Base-by-base conservation (phyloP, 2,888 invertebrate genomes). In the Tetrapedia diversipes region DNA sequence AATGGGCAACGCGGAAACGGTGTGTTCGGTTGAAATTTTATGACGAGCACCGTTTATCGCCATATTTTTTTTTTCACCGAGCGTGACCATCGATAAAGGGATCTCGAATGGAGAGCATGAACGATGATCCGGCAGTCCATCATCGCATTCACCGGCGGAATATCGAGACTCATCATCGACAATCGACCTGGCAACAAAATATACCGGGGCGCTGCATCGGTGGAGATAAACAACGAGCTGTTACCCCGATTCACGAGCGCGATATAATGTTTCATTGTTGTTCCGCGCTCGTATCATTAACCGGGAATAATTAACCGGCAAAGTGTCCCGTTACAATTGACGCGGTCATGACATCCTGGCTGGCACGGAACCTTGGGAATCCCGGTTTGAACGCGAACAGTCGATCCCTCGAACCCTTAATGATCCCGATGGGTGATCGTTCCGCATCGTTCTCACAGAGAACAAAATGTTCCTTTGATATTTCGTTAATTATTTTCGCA, bases 141-240 rank as follows among this genome's bases (percentile, higher is more conserved):
- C 66, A 45, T 70, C 45, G 47, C 63, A 64, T 67, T 71, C 56
- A 49, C 37, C 54, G 66, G 67, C 76, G n/a, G 54, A 71, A 71
- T 65, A 68, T 77, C 76, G 19, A 54, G 59, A 54, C 57, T 76
- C 77, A 39, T 78, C 76, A 53, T 65, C 61, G 79, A 24, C 56
- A 27, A 71, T 69, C 34, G 32, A 60, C 47, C 24, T n/a, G 37
- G 32, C 45, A 56, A 66, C 65, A 61, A 75, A 47, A 70, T 59
- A 65, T 57, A 27, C 65, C 4, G 57, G 51, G 24, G 51, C n/a
- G n/a, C 47, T 65, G 64, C 61, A 29, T 45, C 63, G 54, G 19
- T 66, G 68, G 32, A 39, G 47, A 79, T 71, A 63, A 69, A 72
- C 77, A 79, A 67, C 43, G 19, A 24, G 16, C 61, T 19, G 37